Base-by-base conservation (phyloP, 2,888 invertebrate genomes). In the Heteropelma amictum region DNA sequence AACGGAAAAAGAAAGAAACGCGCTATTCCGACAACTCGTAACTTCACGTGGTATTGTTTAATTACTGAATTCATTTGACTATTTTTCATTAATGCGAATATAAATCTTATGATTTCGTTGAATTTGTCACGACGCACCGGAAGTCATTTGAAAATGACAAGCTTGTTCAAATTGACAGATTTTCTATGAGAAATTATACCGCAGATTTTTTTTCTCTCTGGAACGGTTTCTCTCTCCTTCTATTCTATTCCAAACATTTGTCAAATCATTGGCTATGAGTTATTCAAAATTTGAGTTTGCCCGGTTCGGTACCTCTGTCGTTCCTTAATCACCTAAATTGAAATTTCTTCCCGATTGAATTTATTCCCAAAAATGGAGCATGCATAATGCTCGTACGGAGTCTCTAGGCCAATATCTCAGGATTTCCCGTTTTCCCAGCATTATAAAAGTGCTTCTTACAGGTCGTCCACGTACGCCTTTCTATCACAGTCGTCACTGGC, bases 371-470 rank as follows among this genome's bases (percentile, higher is more conserved):
- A 72, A 33, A 63, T 56, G 21, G 45, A 28, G 35, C 38, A 42
- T 69, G 76, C 72, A 73, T 68, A 69, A 53, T 42, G 30, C 63
- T 61, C 69, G n/a, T n/a, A n/a, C 54, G 38, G 23, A 28, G 53
- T 53, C 30, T 38, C 64, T 35, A 54, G 64, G 76, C 75, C n/a
- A 71, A 63, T 54, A 10, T 56, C 38, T 56, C 67, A 54, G 42
- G 51, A 77, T 19, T 49, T 10, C 80, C 76, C 67, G 68, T 76
- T 80, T 81, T 82, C 82, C 80, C 80, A 83, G 82, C 81, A 84
- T 87, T 85, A 87, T n/a, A 88, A 88, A 80, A 84, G 74, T 87
- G 81, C 82, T 88, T 88, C 86, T 88, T 88, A 83, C 88, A 88
- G 88, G 88, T 88, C 85, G 82, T 81, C 81, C 68, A 76, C 82